Conservation (phyloP, 2,113 vertebrate species). For the Sardina pilchardus region DNA sequence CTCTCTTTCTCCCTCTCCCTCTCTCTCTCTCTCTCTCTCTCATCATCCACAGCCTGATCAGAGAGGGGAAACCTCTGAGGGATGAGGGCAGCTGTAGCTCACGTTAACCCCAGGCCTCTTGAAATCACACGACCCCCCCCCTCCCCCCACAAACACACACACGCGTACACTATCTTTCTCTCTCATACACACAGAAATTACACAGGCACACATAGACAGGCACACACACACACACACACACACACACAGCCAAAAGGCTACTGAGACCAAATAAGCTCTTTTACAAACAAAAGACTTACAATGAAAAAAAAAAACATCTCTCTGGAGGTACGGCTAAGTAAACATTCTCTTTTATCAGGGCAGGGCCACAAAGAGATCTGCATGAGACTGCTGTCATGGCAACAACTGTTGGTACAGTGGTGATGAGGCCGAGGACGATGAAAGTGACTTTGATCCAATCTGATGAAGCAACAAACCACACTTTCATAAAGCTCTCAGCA, state of each 20-base stretch:
- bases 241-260: not conserved
- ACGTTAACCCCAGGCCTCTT: not conserved
- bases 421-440: not conserved
- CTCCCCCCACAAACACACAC: not conserved
- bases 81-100: not conserved
- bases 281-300: not conserved
- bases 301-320: too few species aligned
- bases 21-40: not conserved
- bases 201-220: too few species aligned
- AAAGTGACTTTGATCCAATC: not conserved
- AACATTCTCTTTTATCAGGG: slow-evolving; percentile 44
- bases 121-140: not conserved
- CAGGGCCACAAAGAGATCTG: slow-evolving; percentile 49
- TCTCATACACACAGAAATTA: too few species aligned
- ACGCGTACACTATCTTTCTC: too few species aligned
- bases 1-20: not conserved
- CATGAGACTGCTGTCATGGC: slow-evolving; percentile 51
- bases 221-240: not conserved
- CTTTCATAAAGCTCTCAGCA: not conserved
- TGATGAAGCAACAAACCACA: not conserved
- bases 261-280: slow-evolving; percentile 1
- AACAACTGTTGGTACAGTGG: slow-evolving; percentile 34
- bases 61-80: not conserved
- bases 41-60: not conserved
- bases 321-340: not conserved